These are phyloP conservation scores for Apodemus speciosus DNA, from an alignment of 2,113 vertebrate species.

Conservation along the genomic window DNA sequence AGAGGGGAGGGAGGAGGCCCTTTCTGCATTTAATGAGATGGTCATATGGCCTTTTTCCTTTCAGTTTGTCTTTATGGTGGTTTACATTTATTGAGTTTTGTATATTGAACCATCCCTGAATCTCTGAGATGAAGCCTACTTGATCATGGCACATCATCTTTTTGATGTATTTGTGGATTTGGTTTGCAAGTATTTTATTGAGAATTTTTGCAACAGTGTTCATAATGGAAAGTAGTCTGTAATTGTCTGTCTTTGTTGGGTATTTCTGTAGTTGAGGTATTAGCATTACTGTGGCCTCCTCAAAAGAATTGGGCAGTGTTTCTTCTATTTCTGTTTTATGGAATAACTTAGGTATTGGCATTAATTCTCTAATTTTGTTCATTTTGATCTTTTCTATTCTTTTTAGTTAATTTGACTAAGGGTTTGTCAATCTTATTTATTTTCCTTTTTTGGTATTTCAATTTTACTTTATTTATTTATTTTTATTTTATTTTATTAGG, in stretches of 20 bases:
- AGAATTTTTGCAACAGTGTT: background rate
- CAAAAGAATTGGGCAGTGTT: background rate
- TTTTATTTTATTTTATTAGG: no score
- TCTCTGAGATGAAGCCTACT: background rate
- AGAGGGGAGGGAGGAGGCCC: background rate
- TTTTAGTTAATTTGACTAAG: background rate
- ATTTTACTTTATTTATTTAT: no score
- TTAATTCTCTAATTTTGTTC: background rate
- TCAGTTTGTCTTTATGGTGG: background rate
- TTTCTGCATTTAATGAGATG: background rate
- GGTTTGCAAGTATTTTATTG: background rate
- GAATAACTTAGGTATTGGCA: background rate
- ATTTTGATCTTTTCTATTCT: background rate
- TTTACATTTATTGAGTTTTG: background rate
- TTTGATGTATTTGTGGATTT: background rate
- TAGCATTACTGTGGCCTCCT: background rate
- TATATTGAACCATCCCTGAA: background rate
- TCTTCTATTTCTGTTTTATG: background rate
- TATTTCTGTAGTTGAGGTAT: background rate
- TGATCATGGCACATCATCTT: background rate
- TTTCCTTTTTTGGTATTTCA: no score
- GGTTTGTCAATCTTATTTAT: background rate
- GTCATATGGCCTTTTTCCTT: background rate
- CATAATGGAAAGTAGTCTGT: background rate
- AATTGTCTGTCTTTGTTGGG: background rate